Conservation (phyloP, 2,888 invertebrate species). For the Euclidia mi region DNA sequence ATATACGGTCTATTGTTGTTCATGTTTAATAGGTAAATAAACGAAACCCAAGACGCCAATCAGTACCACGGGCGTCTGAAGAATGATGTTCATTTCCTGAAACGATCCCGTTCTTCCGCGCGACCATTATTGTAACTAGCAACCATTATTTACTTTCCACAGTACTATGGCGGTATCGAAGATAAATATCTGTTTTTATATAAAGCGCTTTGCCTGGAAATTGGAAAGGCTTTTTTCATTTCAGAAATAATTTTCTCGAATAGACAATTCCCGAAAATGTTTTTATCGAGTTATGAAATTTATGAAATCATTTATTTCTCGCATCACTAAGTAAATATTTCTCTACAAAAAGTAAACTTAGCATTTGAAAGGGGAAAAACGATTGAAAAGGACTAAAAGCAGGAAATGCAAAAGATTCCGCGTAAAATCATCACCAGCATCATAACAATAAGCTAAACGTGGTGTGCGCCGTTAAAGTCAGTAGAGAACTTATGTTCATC, state of each 20-base stretch:
- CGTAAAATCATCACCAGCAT: constrained; percentile 25
- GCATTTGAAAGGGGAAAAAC: not conserved
- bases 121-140: constrained; percentile 73
- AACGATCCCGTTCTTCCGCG: constrained; percentile 75
- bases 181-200: constrained; percentile 10
- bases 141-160: constrained; percentile 68
- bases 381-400: not conserved
- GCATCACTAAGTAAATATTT: too few species aligned
- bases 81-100: constrained; percentile 80
- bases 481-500: constrained; percentile 20
- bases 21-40: constrained; percentile 41
- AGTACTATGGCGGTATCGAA: constrained; percentile 28
- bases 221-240: not conserved
- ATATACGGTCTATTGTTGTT: not conserved
- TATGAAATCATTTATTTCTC: too few species aligned
- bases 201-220: not conserved
- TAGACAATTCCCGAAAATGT: too few species aligned
- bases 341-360: not conserved
- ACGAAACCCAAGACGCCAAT: constrained; percentile 71
- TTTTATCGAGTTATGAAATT: too few species aligned
- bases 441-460: constrained; percentile 21
- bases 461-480: constrained; percentile 21
- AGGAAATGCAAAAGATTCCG: constrained; percentile 5
- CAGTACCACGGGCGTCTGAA: constrained; percentile 66
- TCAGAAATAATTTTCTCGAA: not conserved